A percentile compares a stretch with the other conserved stretches of the same genome.
Evolutionary conservation across 2,888 invertebrate species (phyloP).

Genomic region (Sacculina carcini): DNA sequence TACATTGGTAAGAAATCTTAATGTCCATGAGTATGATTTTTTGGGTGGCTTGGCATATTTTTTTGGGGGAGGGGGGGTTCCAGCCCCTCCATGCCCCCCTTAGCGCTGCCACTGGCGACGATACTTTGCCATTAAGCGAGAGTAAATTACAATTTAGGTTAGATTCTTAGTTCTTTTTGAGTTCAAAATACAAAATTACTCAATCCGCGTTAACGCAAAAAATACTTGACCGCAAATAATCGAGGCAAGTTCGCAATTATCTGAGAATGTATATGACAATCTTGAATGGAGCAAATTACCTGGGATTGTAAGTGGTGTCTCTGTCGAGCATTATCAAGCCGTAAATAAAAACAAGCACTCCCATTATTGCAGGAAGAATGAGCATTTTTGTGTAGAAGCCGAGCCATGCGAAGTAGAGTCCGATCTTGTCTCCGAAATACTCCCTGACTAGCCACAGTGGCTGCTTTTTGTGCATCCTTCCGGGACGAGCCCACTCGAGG

Average conservation of each 20-base stretch:
- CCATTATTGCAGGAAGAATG: conserved; percentile 59
- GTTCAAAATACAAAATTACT: no score
- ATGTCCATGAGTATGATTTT: no score
- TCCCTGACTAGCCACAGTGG: conserved; percentile 62
- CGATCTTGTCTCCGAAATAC: conserved; percentile 79
- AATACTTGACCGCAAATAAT: no score
- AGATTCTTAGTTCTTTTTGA: no score
- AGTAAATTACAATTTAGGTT: no score
- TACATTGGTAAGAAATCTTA: no score
- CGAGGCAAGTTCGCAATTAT: conserved; percentile 3
- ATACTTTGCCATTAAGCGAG: no score
- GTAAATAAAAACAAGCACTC: conserved; percentile 59
- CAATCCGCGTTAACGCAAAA: no score
- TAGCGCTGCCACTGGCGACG: no score
- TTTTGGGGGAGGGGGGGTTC: no score
- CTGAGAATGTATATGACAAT: conserved; percentile 5
- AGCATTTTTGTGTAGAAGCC: conserved; percentile 77
- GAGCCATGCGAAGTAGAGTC: conserved; percentile 71
- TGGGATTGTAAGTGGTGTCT: conserved; percentile 44
- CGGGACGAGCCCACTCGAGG: conserved; percentile 70
- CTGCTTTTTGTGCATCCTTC: conserved; percentile 72
- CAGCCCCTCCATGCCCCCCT: no score
- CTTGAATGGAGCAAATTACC: conserved; percentile 21
- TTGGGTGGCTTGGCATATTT: no score
- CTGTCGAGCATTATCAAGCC: conserved; percentile 57